Conservation (phyloP, 2,797 vertebrate genomes). For the Pelobates cultripes region DNA sequence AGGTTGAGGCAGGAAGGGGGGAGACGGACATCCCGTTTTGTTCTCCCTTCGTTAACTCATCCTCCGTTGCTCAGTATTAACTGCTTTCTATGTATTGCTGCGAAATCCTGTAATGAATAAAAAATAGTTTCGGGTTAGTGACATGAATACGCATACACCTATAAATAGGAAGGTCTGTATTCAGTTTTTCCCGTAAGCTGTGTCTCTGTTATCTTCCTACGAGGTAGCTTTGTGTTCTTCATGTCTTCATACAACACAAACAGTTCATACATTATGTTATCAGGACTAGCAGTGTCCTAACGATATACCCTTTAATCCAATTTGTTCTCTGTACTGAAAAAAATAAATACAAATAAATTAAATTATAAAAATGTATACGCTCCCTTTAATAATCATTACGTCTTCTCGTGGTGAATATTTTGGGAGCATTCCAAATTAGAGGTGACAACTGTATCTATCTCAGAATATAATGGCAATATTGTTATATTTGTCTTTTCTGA, state of each 20-base stretch:
- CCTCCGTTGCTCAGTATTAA: not conserved
- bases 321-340: no score
- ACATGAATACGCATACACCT: slow-evolving; percentile 43
- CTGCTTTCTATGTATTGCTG: slow-evolving; percentile 10
- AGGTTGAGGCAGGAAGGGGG: no score
- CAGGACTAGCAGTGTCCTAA: not conserved
- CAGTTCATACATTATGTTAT: not conserved
- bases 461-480: no score
- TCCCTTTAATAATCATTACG: no score
- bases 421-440: no score
- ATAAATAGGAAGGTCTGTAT: slow-evolving; percentile 31
- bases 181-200: slow-evolving; percentile 43
- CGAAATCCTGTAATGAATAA: slow-evolving; percentile 42
- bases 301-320: no score
- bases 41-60: slow-evolving; percentile 10
- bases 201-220: slow-evolving; percentile 21
- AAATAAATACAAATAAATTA: no score
- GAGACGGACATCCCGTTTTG: no score
- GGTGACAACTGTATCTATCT: no score
- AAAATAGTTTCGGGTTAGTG: slow-evolving; percentile 21
- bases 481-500: no score
- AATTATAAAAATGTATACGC: no score
- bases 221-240: not conserved
- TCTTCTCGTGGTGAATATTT: no score
- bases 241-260: not conserved